Base-by-base conservation (phyloP, 1,140 invertebrate species). In the Adoxophyes honmai region DNA sequence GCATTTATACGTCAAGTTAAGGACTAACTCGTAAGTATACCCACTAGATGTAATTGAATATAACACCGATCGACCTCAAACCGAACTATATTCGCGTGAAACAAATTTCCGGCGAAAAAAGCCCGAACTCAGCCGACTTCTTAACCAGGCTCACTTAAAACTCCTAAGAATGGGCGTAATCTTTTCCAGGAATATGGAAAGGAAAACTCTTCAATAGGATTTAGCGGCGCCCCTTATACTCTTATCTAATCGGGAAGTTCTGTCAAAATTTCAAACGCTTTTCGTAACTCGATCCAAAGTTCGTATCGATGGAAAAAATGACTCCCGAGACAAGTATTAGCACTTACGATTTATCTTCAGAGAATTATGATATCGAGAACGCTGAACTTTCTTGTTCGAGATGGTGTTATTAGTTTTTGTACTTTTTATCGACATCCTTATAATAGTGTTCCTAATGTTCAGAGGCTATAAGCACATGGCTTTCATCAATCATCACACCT, bases 251-350 rank as follows among this genome's bases (percentile, higher is more conserved):
- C 39, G 16, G 39, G 16, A 10, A 44, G 39, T 44, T 21, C 39
- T 44, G 39, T 16, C 39, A 44, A 44, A 44, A 44, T 44, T 44
- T 44, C 16, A 44, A 44, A 44, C 39, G 16, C 14, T 18, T 44
- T 44, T 44, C 15, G 39, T 15, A 44, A 44, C 15, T 44, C 39
- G 9, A 44, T 21, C 15, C 39, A 10, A 44, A 44, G 39, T 44
- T 44, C 6, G 16, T 44, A 44, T 44, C 39, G 39, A 44, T 44
- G 39, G 39, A 16, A 44, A 44, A 44, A 44, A 44, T 44, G 16
- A 44, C 39, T 28, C 21, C 14, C 0, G 38, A 13, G 38, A 44
- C 39, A 44, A 44, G 39, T 18, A 14, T 21, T 44, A 15, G 39
- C 39, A 21, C 16, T 44, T 44, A 16, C 39, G 18, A 44, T 16